Evolutionary conservation across 2,888 invertebrate species (phyloP), one percentile per base, ranked within the genome.

Genomic region (Limnephilus auricula): DNA sequence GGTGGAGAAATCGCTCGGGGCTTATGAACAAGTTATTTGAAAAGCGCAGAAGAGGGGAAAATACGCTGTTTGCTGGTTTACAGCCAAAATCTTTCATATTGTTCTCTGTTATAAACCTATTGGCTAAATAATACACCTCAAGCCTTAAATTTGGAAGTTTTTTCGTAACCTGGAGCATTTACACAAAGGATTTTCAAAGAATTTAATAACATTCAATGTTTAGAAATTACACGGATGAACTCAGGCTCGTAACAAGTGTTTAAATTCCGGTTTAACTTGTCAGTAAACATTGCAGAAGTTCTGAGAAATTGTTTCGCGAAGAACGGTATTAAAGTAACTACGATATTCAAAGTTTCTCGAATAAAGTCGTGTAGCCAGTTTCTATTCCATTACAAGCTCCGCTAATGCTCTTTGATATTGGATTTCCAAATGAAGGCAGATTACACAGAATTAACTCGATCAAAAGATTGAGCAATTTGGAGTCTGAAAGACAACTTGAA

Each of bases 401-500:
- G 9, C 65, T 65, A 25, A 65, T 65, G 25, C 18, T 65, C 65
- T 65, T 65, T 65, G 65, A 65, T 65, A 65, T 65, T 65, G 65
- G 25, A 65, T 65, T 65, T 65, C 65, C n/a, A 65, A 65, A 25
- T 65, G 25, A 65, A 65, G 50, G 65, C 65, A 65, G 65, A 65
- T 65, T 25, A 65, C 25, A 25, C 25, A n/a, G 65, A 65, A 65
- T 32, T 80, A 83, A 83, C 83, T 83, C 37, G 32, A 83, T 83
- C 83, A 37, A 37, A 34, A 40, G 85, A 85, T 50, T 40, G 37
- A 25, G n/a, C 40, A 50, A 86, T 37, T 45, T 86, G 34, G 1
- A 83, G 37, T 31, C 32, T 65, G 65, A 65, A 65, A 65, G 65
- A 65, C 65, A 65, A n/a, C 83, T 37, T 83, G 83, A n/a, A 86